Percentiles rank a stretch among this genome's conserved stretches.
These are phyloP conservation scores for Dermatemys mawii DNA, from an alignment of 2,113 vertebrate genomes.

Conservation along the genomic window DNA sequence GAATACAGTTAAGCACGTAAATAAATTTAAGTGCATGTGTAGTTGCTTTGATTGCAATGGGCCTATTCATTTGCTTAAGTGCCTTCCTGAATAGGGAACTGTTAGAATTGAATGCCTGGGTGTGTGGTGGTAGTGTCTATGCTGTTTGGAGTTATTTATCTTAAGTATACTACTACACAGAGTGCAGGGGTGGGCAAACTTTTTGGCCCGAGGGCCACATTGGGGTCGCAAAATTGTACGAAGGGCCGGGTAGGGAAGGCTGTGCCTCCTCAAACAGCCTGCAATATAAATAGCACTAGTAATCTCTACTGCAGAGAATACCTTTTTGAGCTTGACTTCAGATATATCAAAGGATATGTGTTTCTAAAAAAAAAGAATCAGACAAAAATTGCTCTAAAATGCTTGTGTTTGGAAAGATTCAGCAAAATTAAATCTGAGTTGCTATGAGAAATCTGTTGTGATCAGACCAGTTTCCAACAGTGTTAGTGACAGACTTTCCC, in stretches of 20 bases:
- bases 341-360: not conserved
- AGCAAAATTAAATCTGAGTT: not conserved
- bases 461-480: not conserved
- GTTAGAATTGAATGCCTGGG: not conserved
- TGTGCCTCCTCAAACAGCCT: too few relatives aligned
- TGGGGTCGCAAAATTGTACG: too few relatives aligned
- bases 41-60: not conserved
- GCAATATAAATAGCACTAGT: not conserved
- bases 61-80: not conserved
- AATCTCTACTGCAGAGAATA: not conserved
- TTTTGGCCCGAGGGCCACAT: too few relatives aligned
- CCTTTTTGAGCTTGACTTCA: not conserved
- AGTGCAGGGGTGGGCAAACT: too few relatives aligned
- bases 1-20: not conserved
- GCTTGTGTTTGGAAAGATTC: not conserved
- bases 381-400: not conserved
- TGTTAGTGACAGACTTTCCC: not conserved
- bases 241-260: too few relatives aligned
- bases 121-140: not conserved
- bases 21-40: not conserved
- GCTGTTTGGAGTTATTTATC: not conserved
- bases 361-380: too few relatives aligned
- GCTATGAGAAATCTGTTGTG: not conserved
- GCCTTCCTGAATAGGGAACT: not conserved
- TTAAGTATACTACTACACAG: not conserved